These are phyloP conservation scores for Grammomys dolichurus DNA, from an alignment of 2,113 vertebrate species.

Conservation along the genomic window DNA sequence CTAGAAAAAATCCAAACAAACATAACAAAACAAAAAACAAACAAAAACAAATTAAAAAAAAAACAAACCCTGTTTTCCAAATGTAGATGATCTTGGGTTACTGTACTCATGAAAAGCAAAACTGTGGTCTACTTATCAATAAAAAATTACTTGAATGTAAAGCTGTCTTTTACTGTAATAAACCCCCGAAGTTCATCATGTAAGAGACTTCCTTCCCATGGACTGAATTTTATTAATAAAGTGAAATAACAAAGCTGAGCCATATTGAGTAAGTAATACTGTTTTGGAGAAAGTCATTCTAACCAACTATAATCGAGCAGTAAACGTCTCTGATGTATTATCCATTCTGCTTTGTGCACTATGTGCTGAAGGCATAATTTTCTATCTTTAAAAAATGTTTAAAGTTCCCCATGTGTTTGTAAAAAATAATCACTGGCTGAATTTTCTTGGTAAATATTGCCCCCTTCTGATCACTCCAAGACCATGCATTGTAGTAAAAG, in stretches of 20 bases:
- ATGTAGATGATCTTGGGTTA: background rate
- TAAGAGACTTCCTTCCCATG: background rate
- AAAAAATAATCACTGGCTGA: fast-evolving
- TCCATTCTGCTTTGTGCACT: constrained; percentile 15
- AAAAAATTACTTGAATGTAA: background rate
- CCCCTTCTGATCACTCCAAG: constrained; percentile 82
- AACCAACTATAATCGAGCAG: background rate
- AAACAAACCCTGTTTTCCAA: background rate
- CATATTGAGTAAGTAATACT: background rate
- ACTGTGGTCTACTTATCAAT: background rate
- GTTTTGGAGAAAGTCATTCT: background rate
- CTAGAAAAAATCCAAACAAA: no score
- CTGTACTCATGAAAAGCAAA: background rate
- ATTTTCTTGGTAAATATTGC: constrained; percentile 84
- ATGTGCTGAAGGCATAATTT: background rate
- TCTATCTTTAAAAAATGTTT: background rate
- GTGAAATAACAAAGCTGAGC: background rate
- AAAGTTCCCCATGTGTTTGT: background rate
- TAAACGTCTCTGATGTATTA: background rate
- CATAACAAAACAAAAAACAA: no score
- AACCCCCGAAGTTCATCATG: background rate
- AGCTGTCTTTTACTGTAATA: background rate
- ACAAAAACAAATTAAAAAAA: no score
- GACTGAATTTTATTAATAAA: background rate
- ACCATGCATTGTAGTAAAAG: background rate